These are phyloP conservation scores for Melozone crissalis DNA, from an alignment of 2,113 vertebrate species.

Conservation along the genomic window DNA sequence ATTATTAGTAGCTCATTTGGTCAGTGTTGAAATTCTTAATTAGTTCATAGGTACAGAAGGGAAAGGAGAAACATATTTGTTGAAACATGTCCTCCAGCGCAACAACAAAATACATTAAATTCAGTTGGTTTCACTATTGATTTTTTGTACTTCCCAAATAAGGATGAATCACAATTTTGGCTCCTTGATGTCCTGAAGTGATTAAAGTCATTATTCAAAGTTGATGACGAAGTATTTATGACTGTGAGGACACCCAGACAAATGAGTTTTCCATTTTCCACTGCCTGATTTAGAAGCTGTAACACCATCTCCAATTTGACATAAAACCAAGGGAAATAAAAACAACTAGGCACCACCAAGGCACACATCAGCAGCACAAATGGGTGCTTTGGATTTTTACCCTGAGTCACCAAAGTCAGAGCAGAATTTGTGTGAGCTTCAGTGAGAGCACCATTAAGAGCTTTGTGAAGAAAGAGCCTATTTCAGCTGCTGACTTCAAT, in stretches of 20 bases:
- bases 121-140: not conserved
- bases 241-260: not conserved
- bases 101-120: not conserved
- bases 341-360: fast-evolving
- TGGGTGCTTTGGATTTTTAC: not conserved
- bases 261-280: not conserved
- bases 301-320: not conserved
- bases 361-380: not conserved
- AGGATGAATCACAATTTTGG: not conserved
- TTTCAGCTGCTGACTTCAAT: not conserved
- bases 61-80: not conserved
- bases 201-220: constrained; percentile 6
- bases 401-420: not conserved
- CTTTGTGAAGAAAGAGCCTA: not conserved
- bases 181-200: not conserved
- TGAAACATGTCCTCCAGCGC: not conserved
- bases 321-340: not conserved
- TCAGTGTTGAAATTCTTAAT: not conserved
- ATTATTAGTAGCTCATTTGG: not conserved
- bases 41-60: not conserved
- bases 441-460: not conserved
- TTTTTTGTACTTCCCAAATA: not conserved
- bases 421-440: not conserved
- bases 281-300: not conserved
- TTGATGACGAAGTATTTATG: not conserved